Evolutionary conservation across 2,113 vertebrate species (phyloP), one percentile per base, ranked within the genome.

Genomic region (Heterotilapia buettikoferi): DNA sequence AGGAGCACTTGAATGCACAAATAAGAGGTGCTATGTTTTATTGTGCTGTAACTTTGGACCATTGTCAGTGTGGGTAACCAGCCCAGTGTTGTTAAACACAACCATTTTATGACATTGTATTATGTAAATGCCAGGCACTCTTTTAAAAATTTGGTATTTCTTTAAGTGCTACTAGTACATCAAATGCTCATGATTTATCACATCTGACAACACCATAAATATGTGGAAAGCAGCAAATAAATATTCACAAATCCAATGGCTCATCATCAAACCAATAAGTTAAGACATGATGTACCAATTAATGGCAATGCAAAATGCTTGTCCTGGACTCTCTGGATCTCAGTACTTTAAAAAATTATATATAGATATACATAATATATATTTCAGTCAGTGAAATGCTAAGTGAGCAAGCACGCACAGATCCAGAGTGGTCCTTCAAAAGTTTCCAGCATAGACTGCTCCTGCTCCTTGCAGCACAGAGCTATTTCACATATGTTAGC

Each of bases 211-310:
- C 50, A 19, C 8, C 26, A 85, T 50, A 79, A 7, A 19, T 61
- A 79, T 85, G 26, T 80, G 31, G 16, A 83, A 33, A 89, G 18
- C 26, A 9, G 26, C 18, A 73, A 38, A 85, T 87, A 40, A 85
- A 91, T 85, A 79, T 83, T 88, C 24, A 88, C 59, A 89, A 47
- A 80, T 76, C 29, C 82, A 11, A 45, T 81, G 61, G 61, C 82
- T 89, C 81, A 79, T 86, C 21, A 71, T 86, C 26, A 71, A 86
- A 71, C 21, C 40, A 80, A 21, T 31, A 33, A 54, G 71, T 52
- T 63, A 87, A 68, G 71, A 85, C 29, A 47, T 18, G n/a, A 54
- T 21, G 4, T 59, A 83, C 45, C 53, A 73, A 21, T 24, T 1
- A 9, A 50, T 91, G 80, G 21, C 68, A 76, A 76, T 76, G 24